phyloP scores from a whole-genome alignment of 2,888 invertebrate genomes.

The Miltochrista miniata region DNA sequence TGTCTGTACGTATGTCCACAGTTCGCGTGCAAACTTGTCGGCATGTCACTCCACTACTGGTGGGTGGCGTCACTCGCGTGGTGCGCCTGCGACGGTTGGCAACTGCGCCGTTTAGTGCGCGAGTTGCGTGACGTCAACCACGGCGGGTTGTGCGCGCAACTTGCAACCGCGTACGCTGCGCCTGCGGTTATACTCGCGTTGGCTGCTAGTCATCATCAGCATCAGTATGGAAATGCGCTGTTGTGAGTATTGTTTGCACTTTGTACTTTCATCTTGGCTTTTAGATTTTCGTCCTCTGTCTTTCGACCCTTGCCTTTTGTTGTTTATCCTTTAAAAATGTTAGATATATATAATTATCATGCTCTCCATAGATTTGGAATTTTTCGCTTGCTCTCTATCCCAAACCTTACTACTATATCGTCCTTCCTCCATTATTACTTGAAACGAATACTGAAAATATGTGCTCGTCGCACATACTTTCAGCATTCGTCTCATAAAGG shows the following conservation, averaged over 20 bases:
- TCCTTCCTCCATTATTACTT: too few relatives aligned
- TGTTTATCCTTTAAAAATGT: too few relatives aligned
- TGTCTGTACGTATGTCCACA: conserved; percentile 46
- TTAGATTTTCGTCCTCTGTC: too few relatives aligned
- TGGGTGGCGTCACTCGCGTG: conserved; percentile 96
- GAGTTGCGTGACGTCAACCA: conserved; percentile 98
- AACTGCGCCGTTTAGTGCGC: conserved; percentile 96
- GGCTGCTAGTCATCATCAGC: conserved; percentile 95
- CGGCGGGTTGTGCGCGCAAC: conserved; percentile 96
- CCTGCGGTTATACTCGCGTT: conserved; percentile 96
- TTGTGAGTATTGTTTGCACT: conserved; percentile 95
- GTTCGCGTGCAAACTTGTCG: conserved; percentile 94
- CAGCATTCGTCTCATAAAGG: too few relatives aligned
- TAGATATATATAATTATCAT: too few relatives aligned
- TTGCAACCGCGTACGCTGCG: conserved; percentile 95
- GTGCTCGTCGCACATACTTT: too few relatives aligned
- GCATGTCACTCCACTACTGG: conserved; percentile 96
- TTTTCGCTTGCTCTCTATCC: too few relatives aligned
- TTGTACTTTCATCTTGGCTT: too few relatives aligned
- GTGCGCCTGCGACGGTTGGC: conserved; percentile 96
- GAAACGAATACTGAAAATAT: too few relatives aligned
- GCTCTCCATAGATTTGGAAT: too few relatives aligned
- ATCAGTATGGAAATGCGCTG: conserved; percentile 96
- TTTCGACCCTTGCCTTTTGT: too few relatives aligned
- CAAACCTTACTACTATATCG: too few relatives aligned